phyloP scores from a whole-genome alignment of 2,113 vertebrate genomes.

The Zosterops japonicus region DNA sequence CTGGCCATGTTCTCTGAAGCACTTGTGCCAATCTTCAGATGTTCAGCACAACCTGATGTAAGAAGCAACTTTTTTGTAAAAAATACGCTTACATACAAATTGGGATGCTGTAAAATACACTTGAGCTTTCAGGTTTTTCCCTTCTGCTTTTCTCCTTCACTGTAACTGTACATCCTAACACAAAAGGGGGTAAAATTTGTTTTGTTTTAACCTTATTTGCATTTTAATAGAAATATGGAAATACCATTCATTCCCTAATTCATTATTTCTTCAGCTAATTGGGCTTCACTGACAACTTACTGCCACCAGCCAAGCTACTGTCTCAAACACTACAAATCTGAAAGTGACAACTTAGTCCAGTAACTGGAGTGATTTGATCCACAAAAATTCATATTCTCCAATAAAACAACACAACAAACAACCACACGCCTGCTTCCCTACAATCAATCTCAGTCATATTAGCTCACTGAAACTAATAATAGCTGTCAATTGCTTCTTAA shows the following conservation, averaged over 20 bases:
- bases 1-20: neutral
- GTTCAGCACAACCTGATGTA: neutral
- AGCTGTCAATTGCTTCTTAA: neutral
- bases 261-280: neutral
- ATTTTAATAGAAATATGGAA: neutral
- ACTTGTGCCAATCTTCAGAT: neutral
- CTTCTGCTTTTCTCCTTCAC: neutral
- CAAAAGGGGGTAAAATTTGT: accelerated
- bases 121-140: neutral
- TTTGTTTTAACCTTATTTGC: neutral
- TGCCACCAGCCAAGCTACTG: neutral
- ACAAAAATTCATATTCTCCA: neutral
- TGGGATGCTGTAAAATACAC: neutral
- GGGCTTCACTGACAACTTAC: neutral
- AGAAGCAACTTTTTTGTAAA: neutral
- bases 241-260: neutral
- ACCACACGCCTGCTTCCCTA: neutral
- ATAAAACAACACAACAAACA: neutral
- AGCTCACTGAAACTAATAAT: accelerated
- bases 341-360: neutral
- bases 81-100: neutral
- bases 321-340: neutral
- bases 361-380: neutral
- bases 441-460: neutral
- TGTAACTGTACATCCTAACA: neutral